Percentiles rank a stretch among this genome's conserved stretches.
Evolutionary conservation across 2,113 vertebrate species (phyloP).

Genomic region (Grallaria varia): DNA sequence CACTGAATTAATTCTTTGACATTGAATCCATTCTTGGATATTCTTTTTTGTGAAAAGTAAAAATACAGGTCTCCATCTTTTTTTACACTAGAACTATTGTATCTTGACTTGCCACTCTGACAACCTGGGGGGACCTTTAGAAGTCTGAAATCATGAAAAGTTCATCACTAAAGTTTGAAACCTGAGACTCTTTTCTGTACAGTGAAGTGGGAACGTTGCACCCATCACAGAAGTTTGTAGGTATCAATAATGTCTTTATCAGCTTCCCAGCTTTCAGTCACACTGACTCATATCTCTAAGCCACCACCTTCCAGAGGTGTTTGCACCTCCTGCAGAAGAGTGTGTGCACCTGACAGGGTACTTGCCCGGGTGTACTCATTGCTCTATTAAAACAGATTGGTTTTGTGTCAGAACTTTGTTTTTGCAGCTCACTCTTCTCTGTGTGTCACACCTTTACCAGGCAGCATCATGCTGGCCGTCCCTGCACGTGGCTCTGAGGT

Average conservation of each 20-base stretch:
- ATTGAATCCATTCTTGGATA: not conserved
- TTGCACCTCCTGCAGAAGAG: not conserved
- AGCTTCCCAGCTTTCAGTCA: not conserved
- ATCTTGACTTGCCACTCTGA: not conserved
- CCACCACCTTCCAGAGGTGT: not conserved
- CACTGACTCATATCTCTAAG: not conserved
- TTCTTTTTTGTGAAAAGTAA: not conserved
- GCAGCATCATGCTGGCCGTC: not conserved
- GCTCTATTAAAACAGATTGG: not conserved
- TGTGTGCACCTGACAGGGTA: not conserved
- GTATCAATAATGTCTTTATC: not conserved
- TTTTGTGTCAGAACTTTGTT: not conserved
- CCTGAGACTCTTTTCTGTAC: not conserved
- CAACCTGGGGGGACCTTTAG: not conserved
- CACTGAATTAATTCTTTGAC: not conserved
- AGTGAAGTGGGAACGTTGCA: not conserved
- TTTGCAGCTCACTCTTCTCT: not conserved
- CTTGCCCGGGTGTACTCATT: not conserved
- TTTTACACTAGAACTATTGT: not conserved
- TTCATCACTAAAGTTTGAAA: not conserved
- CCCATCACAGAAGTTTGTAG: not conserved
- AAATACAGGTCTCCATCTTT: not conserved
- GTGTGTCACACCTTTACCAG: rapidly evolving
- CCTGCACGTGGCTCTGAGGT: not conserved
- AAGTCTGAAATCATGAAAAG: not conserved